A percentile compares a stretch with the other conserved stretches of the same genome.
phyloP scores from a whole-genome alignment of 1,140 invertebrate genomes.

The Cardiocondyla obscurior region DNA sequence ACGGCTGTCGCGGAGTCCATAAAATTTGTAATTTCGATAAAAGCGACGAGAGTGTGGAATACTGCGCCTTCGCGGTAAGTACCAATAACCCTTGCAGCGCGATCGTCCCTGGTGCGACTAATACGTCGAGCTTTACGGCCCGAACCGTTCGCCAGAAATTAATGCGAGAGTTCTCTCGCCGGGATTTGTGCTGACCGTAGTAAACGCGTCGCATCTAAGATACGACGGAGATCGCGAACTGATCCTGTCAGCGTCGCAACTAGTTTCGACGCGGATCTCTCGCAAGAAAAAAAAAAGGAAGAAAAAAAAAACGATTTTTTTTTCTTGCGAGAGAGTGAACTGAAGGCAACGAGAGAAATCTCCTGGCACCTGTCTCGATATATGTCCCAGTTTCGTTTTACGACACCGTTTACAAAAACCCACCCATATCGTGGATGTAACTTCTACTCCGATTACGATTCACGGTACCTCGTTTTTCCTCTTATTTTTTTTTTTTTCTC shows the following conservation, averaged over 20 bases:
- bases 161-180: background rate
- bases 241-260: background rate
- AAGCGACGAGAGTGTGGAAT: background rate
- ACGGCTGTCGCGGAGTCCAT: background rate
- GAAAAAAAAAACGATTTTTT: too few species aligned
- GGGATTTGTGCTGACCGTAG: constrained; percentile 2
- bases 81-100: constrained; percentile 33
- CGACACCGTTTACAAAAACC: background rate
- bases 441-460: constrained; percentile 23
- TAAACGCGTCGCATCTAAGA: background rate
- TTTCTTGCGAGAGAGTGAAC: too few species aligned
- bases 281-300: too few species aligned
- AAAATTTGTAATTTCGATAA: constrained; percentile 43
- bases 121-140: background rate
- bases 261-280: background rate
- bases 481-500: too few species aligned
- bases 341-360: background rate
- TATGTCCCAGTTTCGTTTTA: background rate
- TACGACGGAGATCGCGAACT: background rate
- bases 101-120: background rate
- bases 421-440: background rate
- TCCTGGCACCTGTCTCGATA: background rate
- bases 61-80: background rate
- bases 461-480: too few species aligned
- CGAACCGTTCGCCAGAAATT: background rate